Base-by-base conservation (phyloP, 2,888 invertebrate species). In the Himalopsyche anomala region DNA sequence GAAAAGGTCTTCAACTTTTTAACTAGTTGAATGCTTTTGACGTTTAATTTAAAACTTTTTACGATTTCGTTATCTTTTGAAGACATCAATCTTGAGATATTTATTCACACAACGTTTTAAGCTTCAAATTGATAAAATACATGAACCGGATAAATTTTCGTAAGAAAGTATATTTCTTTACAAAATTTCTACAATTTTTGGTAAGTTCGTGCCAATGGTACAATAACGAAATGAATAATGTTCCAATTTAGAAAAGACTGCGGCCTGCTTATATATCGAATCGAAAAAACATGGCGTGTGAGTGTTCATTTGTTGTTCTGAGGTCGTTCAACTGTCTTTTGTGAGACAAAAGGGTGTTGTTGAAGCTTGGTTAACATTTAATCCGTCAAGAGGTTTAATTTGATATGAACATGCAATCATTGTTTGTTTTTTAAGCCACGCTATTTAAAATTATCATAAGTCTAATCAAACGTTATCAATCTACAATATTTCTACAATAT, bases 241-340 rank as follows among this genome's bases (percentile, higher is more conserved):
- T 62, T 62, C 62, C 19, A 62, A 62, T 62, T 62, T 62, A 62
- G 62, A 17, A 4, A 56, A 56, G 56, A 28, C 62, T 62, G 11
- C 19, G 62, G 62, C 8, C 62, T 62, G 19, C 62, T 19, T 19
- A 62, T 5, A 62, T 62, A 19, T 62, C 17, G 62, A 62, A 62
- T 62, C n/a, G 62, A 62, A 62, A 51, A 62, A 62, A 62, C n/a
- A 62, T 62, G 62, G 62, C 62, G 62, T 62, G 62, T 62, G 62
- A 62, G 62, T 62, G 19, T 62, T 62, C 62, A 62, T 62, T 19
- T 62, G 62, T 19, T 62, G 62, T 62, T 62, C 8, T 62, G 19
- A 62, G 62, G 19, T 19, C 19, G 28, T 62, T 62, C 62, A 62
- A 62, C 62, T 62, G 62, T 62, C 19, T 62, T 62, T 62, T 62